phyloP scores from a whole-genome alignment of 2,797 vertebrate species.

The Rhynchotus rufescens region DNA sequence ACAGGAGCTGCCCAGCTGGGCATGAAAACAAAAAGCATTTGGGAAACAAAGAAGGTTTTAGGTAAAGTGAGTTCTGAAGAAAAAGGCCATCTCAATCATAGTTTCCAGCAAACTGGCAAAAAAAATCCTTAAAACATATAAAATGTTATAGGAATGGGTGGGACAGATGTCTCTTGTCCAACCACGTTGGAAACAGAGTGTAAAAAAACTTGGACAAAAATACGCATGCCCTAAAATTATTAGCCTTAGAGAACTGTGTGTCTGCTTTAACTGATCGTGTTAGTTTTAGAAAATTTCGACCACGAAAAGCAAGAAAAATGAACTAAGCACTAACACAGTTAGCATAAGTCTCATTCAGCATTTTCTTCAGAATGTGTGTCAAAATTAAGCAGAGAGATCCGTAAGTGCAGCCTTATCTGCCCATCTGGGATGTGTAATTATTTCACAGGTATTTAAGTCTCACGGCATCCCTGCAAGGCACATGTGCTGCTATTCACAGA shows the following conservation, averaged over 20 bases:
- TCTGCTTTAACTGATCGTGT: neutral
- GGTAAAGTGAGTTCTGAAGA: neutral
- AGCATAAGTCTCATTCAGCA: neutral
- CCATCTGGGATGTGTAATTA: neutral
- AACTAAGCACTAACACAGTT: neutral
- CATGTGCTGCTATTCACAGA: neutral
- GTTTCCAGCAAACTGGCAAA: neutral
- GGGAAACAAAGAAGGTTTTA: neutral
- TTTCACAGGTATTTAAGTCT: neutral
- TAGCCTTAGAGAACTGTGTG: neutral
- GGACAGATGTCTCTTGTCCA: neutral
- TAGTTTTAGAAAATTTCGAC: neutral
- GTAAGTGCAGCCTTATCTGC: neutral
- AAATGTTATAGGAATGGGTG: constrained; percentile 14
- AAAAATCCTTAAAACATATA: neutral
- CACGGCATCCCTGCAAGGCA: constrained; percentile 18
- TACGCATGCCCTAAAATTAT: neutral
- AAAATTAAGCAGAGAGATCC: neutral
- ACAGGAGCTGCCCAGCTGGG: neutral
- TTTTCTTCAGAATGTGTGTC: neutral
- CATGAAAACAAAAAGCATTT: neutral
- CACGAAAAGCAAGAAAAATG: neutral
- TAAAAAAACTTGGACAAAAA: neutral
- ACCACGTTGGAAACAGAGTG: neutral
- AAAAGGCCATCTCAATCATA: neutral